phyloP scores from a whole-genome alignment of 2,888 invertebrate species.

The Serripes groenlandicus region DNA sequence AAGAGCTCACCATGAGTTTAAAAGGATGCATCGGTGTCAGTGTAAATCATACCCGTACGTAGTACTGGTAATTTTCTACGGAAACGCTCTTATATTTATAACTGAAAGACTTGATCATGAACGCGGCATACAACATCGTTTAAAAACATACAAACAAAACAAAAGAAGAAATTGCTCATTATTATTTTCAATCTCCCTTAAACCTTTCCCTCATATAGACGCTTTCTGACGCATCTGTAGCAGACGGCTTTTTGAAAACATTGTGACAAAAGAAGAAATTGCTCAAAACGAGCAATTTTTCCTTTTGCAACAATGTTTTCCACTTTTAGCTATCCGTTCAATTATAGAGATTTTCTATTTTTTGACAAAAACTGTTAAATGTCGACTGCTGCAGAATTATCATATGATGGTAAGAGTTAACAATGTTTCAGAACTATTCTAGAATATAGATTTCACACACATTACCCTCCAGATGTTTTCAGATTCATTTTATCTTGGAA shows the following conservation, averaged over 20 bases:
- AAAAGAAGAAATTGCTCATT: too few relatives aligned
- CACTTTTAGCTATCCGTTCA: neutral
- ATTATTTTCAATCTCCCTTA: too few relatives aligned
- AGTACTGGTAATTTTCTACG: too few relatives aligned
- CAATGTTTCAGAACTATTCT: too few relatives aligned
- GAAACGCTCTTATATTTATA: too few relatives aligned
- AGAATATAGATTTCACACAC: neutral
- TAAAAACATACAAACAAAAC: too few relatives aligned
- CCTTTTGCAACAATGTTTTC: slow-evolving; percentile 6
- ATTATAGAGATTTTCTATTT: neutral
- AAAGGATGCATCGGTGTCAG: too few relatives aligned
- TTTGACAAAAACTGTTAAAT: neutral
- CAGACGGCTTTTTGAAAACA: neutral
- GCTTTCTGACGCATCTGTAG: neutral
- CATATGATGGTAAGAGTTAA: neutral
- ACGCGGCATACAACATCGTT: too few relatives aligned
- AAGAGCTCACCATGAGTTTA: too few relatives aligned
- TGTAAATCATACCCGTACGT: too few relatives aligned
- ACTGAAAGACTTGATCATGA: too few relatives aligned
- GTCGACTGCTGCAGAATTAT: neutral
- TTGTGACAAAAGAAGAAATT: slow-evolving; percentile 8
- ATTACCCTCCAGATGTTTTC: neutral
- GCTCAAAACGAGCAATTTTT: slow-evolving; percentile 1
- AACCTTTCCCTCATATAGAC: neutral
- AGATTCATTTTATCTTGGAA: neutral